phyloP scores from a whole-genome alignment of 2,888 invertebrate species.

The Celastrina argiolus region DNA sequence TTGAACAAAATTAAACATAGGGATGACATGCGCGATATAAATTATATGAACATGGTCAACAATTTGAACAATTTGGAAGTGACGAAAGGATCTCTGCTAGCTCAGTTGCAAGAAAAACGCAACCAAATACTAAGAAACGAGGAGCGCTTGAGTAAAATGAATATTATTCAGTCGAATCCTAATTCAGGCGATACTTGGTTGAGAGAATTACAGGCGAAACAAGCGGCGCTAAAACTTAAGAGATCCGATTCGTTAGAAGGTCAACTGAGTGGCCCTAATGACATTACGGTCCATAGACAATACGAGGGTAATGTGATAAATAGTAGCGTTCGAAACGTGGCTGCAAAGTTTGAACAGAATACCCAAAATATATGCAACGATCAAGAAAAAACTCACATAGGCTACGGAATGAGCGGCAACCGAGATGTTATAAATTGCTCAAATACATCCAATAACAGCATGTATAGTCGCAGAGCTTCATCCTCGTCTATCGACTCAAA shows the following conservation, averaged over 20 bases:
- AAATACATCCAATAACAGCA: conserved; percentile 55
- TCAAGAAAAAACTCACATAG: conserved; percentile 59
- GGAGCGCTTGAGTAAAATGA: conserved; percentile 49
- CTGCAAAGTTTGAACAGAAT: conserved; percentile 85
- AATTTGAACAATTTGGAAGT: conserved; percentile 45
- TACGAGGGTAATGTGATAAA: conserved; percentile 39
- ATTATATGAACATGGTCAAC: conserved; percentile 36
- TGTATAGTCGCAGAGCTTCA: conserved; percentile 59
- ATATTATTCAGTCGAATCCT: conserved; percentile 50
- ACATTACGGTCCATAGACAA: conserved; percentile 40
- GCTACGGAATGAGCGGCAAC: conserved; percentile 64
- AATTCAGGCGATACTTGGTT: conserved; percentile 81
- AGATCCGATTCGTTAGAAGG: conserved; percentile 59
- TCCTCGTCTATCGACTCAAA: conserved; percentile 66
- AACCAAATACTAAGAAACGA: conserved; percentile 78
- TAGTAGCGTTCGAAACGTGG: conserved; percentile 85
- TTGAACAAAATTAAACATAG: conserved; percentile 66
- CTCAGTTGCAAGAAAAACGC: conserved; percentile 81
- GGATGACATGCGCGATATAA: conserved; percentile 31
- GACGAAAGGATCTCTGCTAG: conserved; percentile 72
- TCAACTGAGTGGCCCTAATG: conserved; percentile 53
- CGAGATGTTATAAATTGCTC: conserved; percentile 70
- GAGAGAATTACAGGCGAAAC: conserved; percentile 88
- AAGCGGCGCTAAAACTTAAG: conserved; percentile 75
- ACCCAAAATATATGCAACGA: conserved; percentile 49